These are phyloP conservation scores for Arvicanthis niloticus DNA, from an alignment of 2,113 vertebrate genomes.

Conservation along the genomic window DNA sequence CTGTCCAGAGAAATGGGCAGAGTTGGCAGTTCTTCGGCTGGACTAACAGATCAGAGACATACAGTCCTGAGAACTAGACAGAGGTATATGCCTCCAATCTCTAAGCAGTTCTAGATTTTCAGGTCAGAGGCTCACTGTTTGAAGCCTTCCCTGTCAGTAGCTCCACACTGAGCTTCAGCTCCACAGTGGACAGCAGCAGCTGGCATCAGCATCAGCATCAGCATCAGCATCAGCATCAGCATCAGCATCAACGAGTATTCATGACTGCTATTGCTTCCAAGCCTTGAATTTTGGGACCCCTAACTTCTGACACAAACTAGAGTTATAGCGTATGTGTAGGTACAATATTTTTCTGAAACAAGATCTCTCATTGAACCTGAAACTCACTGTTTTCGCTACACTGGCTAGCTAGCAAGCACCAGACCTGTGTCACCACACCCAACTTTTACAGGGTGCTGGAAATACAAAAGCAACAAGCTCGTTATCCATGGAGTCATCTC, in stretches of 20 bases:
- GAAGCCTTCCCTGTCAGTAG: neutral
- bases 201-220: neutral
- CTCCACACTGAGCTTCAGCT: too few relatives aligned
- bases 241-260: neutral
- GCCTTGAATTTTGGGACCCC: neutral
- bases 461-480: neutral
- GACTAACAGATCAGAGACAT: neutral
- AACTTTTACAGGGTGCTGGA: neutral
- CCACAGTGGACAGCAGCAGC: neutral
- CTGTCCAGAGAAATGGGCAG: neutral
- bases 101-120: neutral
- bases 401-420: too few relatives aligned
- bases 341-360: neutral
- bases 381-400: neutral
- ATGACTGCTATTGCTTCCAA: neutral
- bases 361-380: neutral
- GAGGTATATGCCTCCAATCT: neutral
- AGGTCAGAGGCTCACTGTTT: too few relatives aligned
- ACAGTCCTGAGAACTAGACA: neutral
- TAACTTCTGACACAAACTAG: neutral
- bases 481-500: too few relatives aligned
- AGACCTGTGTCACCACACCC: neutral
- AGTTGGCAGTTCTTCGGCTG: neutral
- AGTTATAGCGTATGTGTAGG: too few relatives aligned
- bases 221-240: too few relatives aligned